These are phyloP conservation scores for Synodontis membranacea DNA, from an alignment of 2,113 vertebrate genomes.

Conservation along the genomic window DNA sequence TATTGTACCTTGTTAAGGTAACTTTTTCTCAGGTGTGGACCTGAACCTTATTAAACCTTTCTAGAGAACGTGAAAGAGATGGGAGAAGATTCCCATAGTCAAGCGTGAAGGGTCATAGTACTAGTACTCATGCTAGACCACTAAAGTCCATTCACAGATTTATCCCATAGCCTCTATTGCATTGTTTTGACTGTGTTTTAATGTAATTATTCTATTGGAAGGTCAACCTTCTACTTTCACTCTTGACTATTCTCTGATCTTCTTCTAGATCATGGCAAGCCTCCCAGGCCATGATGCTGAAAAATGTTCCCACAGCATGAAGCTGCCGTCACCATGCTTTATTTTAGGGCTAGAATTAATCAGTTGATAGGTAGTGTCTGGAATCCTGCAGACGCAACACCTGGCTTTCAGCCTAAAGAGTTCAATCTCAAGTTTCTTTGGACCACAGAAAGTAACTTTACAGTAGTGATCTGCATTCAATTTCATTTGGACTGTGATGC, in stretches of 20 bases:
- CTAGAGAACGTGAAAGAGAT: too few species aligned
- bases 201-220: neutral
- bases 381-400: constrained; percentile 1
- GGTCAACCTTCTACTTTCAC: neutral
- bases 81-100: too few species aligned
- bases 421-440: constrained; percentile 3
- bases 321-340: neutral
- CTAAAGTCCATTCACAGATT: neutral
- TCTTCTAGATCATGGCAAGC: neutral
- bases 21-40: too few species aligned
- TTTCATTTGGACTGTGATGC: neutral
- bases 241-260: neutral
- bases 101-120: too few species aligned
- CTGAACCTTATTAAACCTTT: too few species aligned
- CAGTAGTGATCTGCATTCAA: neutral
- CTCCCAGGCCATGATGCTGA: neutral
- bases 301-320: constrained; percentile 10
- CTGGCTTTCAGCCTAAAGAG: neutral
- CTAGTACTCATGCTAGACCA: neutral
- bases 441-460: neutral
- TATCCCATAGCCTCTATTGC: neutral
- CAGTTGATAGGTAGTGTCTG: neutral
- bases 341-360: neutral
- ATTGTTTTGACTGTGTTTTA: neutral
- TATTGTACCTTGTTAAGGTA: neutral